Evolutionary conservation across 92 coral and sea anemone genomes (phyloP).

Genomic region (Siderastrea radians): DNA sequence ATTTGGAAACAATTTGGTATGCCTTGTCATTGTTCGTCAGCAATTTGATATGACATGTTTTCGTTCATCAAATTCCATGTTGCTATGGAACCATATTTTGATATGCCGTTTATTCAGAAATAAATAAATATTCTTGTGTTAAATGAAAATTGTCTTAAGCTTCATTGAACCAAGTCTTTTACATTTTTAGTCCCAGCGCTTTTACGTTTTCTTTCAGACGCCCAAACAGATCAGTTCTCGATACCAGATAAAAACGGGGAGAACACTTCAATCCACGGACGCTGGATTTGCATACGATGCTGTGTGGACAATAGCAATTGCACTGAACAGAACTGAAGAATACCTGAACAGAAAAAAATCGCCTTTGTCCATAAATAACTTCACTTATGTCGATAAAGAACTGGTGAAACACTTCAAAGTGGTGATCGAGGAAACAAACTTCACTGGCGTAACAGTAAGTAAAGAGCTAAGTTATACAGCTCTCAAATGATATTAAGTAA

Average conservation of each 20-base stretch:
- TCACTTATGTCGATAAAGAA: constrained; percentile 47
- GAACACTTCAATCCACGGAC: constrained; percentile 21
- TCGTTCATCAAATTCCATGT: no score
- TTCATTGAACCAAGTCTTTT: no score
- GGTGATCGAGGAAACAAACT: constrained; percentile 41
- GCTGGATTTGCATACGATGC: constrained; percentile 83
- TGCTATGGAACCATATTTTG: no score
- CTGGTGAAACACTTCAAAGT: constrained; percentile 29
- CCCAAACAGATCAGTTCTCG: constrained; percentile 23
- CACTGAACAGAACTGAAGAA: constrained; percentile 56
- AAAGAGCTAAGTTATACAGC: neutral
- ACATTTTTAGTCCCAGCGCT: no score
- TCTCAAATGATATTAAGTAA: neutral
- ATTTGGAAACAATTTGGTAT: no score
- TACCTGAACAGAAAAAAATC: neutral
- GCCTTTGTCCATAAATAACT: constrained; percentile 26
- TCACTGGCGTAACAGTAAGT: constrained; percentile 74
- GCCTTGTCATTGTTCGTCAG: no score
- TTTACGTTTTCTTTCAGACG: constrained; percentile 50
- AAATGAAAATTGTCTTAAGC: no score
- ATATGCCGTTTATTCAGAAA: no score
- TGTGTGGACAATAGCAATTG: constrained; percentile 72
- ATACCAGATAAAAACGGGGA: constrained; percentile 16
- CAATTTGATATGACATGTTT: no score
- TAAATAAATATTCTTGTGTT: no score